Evolutionary conservation across 2,113 vertebrate genomes (phyloP), one percentile per base, ranked within the genome.

Genomic region (Grammomys dolichurus): DNA sequence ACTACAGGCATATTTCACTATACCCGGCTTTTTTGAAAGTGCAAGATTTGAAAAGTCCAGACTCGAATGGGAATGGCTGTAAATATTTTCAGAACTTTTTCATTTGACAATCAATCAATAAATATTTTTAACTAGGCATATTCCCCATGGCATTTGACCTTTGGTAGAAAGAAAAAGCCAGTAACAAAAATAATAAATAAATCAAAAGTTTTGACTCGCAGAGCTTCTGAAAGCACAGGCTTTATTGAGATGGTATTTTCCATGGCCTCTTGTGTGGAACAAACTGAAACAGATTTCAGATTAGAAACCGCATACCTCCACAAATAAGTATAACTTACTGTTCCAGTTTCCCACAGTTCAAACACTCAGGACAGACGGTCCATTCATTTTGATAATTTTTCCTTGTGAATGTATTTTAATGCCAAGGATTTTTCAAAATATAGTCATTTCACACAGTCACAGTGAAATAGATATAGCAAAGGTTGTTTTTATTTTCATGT

Each of bases 251-350:
- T 87, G 20, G 43, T 48, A 93, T 95, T 96, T 96, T 72, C 73
- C 94, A 95, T 85, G 94, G 95, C 78, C 88, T 89, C 69, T 11
- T 82, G 43, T 7, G 16, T 67, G 87, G 97, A 96, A 97, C 95
- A 97, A 89, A 92, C 60, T 91, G 93, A 96, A 96, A 97, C 65
- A 96, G 90, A 96, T 88, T 84, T 84, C 88, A 95, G 92, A 96
- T 97, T 95, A 97, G 92, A 92, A 72, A 77, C 17, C 43, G 6
- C 90, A 95, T 96, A 84, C 20, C n/a, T 90, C 92, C 67, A 76
- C 85, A 97, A 96, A 93, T 93, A 97, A 96, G 72, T 86, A 60
- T 86, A 40, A 81, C 67, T 89, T 89, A 54, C 48, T 89, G 95
- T 96, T 94, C 93, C 36, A 90, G 56, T 84, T 95, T 84, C 91